Conservation (phyloP, 35 echinoderm and acorn worm genomes). For the Antedon bifida region DNA sequence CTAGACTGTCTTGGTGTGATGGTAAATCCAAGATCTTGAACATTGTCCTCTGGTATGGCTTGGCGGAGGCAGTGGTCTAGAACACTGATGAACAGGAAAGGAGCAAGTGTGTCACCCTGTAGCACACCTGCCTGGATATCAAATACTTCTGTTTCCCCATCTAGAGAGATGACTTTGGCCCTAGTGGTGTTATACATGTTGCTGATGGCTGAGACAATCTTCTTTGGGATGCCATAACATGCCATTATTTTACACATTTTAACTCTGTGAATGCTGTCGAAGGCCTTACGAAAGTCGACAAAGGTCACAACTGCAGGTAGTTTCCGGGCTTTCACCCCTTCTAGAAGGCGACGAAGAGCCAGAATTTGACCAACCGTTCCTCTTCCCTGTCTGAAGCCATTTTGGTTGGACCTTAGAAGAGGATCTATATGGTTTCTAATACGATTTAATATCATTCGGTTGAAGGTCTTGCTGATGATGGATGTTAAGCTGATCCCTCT, state of each 20-base stretch:
- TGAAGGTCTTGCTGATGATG: not conserved
- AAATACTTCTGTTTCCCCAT: not conserved
- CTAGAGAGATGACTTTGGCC: not conserved
- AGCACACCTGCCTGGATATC: not conserved
- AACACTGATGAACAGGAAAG: not conserved
- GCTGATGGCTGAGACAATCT: too few relatives aligned
- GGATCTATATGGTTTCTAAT: not conserved
- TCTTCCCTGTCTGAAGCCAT: not conserved
- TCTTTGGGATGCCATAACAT: too few relatives aligned
- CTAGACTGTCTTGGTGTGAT: not conserved
- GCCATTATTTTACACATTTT: too few relatives aligned
- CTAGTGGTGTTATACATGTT: not conserved
- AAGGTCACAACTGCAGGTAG: too few relatives aligned
- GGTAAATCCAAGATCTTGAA: not conserved
- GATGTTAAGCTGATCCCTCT: constrained; percentile 4
- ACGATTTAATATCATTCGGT: not conserved
- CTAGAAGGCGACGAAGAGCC: too few relatives aligned
- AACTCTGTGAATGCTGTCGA: too few relatives aligned
- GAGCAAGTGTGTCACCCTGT: not conserved
- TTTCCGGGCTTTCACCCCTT: too few relatives aligned
- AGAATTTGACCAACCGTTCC: not conserved
- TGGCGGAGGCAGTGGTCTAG: not conserved
- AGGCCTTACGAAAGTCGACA: too few relatives aligned
- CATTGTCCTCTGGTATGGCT: not conserved
- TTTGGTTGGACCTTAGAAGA: not conserved